These are phyloP conservation scores for Sardina pilchardus DNA, from an alignment of 2,113 vertebrate species.

Conservation along the genomic window DNA sequence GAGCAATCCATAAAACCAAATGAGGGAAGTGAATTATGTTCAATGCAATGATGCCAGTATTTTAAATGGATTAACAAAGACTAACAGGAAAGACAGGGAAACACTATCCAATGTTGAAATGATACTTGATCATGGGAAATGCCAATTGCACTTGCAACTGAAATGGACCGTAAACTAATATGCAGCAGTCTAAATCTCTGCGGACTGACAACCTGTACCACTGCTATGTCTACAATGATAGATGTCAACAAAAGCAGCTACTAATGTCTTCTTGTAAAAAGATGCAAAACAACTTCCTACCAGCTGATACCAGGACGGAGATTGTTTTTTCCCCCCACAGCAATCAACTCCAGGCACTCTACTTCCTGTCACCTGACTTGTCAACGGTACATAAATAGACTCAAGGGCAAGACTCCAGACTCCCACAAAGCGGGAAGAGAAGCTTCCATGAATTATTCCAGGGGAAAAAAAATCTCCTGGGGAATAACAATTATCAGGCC, in stretches of 20 bases:
- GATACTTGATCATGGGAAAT: neutral
- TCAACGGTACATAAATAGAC: conserved; percentile 3
- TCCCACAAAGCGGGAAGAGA: conserved; percentile 26
- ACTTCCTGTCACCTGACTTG: neutral
- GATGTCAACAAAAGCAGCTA: neutral
- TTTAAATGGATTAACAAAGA: neutral
- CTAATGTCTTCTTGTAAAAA: neutral
- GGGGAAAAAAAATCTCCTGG: conserved; percentile 47
- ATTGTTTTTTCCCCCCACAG: neutral
- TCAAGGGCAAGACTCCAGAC: conserved; percentile 27
- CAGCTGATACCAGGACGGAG: neutral
- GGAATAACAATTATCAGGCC: conserved; percentile 60
- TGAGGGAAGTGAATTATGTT: neutral
- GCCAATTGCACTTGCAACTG: neutral
- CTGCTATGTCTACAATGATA: neutral
- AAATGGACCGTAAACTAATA: neutral
- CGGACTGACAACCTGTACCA: neutral
- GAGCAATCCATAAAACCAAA: neutral
- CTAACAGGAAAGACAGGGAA: neutral
- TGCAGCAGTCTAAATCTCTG: no score
- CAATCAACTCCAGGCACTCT: neutral
- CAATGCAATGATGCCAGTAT: neutral
- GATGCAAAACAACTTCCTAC: neutral
- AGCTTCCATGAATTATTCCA: conserved; percentile 55
- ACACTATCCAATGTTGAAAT: neutral